Evolutionary conservation across 2,113 vertebrate species (phyloP).

Genomic region (Paradisaea rubra): DNA sequence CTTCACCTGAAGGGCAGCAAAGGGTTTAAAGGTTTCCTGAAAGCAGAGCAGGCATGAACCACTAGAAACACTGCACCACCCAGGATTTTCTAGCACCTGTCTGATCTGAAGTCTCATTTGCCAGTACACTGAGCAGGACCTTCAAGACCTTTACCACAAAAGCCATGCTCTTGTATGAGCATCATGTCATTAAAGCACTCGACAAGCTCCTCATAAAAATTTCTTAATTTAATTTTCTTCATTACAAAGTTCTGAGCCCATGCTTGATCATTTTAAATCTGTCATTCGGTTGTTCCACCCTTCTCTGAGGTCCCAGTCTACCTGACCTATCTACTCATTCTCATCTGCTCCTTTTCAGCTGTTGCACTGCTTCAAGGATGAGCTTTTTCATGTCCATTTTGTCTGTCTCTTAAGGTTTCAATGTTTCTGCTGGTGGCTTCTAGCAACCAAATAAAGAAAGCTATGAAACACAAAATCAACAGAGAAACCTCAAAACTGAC

Average conservation of each 20-base stretch:
- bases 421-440: background rate
- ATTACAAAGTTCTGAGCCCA: background rate
- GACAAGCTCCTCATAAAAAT: background rate
- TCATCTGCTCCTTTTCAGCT: background rate
- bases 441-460: background rate
- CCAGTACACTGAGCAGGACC: background rate
- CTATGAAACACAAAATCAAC: background rate
- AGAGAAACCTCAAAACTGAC: background rate
- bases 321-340: background rate
- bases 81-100: background rate
- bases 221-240: background rate
- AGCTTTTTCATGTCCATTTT: background rate
- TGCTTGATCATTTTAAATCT: background rate
- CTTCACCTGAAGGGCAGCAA: background rate
- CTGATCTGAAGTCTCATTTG: background rate
- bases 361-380: background rate
- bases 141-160: background rate
- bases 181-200: background rate
- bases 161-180: background rate
- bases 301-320: background rate
- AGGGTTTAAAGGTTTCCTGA: background rate
- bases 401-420: background rate
- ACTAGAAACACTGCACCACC: background rate
- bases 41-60: background rate
- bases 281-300: background rate